phyloP scores from a whole-genome alignment of 2,888 invertebrate species.

The Apodemia zela region DNA sequence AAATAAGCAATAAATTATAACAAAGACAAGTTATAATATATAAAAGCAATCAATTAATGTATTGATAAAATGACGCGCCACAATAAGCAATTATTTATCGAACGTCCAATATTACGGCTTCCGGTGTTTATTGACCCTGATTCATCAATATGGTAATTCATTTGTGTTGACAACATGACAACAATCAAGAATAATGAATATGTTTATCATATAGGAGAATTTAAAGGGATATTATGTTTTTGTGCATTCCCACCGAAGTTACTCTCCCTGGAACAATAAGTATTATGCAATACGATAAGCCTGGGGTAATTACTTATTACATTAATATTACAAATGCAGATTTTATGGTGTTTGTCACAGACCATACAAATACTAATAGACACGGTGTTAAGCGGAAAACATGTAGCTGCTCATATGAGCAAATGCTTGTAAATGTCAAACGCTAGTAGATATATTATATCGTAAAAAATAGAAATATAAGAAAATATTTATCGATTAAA shows the following conservation, averaged over 20 bases:
- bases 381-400: no score
- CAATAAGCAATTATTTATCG: constrained; percentile 25
- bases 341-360: no score
- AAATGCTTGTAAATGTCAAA: no score
- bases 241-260: background rate
- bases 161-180: constrained; percentile 47
- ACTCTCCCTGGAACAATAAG: background rate
- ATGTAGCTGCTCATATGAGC: no score
- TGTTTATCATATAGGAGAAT: constrained; percentile 42
- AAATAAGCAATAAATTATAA: background rate
- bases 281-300: no score
- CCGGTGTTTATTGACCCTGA: constrained; percentile 35
- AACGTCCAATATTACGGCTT: constrained; percentile 25
- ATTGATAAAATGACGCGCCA: constrained; percentile 19
- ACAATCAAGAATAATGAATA: constrained; percentile 56
- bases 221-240: constrained; percentile 34
- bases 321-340: no score
- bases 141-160: constrained; percentile 49
- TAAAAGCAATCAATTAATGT: constrained; percentile 11
- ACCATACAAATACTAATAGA: no score
- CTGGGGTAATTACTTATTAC: no score
- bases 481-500: no score
- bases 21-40: constrained; percentile 9
- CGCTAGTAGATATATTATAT: no score
- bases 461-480: no score